Evolutionary conservation across 2,797 vertebrate genomes (phyloP).

Genomic region (Poeciliopsis infans): DNA sequence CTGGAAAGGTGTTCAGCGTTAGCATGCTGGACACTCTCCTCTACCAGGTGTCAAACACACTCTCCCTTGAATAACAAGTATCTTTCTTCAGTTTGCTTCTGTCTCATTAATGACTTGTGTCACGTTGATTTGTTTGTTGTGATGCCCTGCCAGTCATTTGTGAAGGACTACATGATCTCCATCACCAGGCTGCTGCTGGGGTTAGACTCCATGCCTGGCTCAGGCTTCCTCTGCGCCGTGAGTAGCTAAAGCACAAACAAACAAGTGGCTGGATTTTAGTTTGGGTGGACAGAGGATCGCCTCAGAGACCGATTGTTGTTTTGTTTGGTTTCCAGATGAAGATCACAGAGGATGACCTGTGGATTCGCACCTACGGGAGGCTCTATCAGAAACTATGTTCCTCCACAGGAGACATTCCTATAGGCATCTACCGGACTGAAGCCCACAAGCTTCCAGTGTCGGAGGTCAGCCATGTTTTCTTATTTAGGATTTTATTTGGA

Average conservation of each 20-base stretch:
- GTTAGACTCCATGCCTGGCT: slow-evolving; percentile 87
- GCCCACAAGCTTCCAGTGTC: slow-evolving; percentile 82
- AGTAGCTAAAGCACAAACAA: slow-evolving; percentile 51
- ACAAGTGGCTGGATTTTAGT: slow-evolving; percentile 1
- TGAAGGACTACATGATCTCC: slow-evolving; percentile 91
- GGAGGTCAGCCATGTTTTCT: slow-evolving; percentile 72
- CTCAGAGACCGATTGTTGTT: slow-evolving; percentile 11
- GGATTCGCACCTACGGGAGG: slow-evolving; percentile 86
- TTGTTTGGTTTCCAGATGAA: slow-evolving; percentile 78
- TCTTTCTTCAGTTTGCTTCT: neutral
- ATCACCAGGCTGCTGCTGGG: slow-evolving; percentile 86
- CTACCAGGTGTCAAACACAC: slow-evolving; percentile 80
- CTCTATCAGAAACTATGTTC: slow-evolving; percentile 89
- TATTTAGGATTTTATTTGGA: too few species aligned
- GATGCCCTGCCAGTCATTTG: slow-evolving; percentile 81
- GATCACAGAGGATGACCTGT: slow-evolving; percentile 87
- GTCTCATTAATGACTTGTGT: slow-evolving; percentile 15
- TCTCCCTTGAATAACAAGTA: slow-evolving; percentile 11
- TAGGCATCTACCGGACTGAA: slow-evolving; percentile 87
- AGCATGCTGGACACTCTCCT: slow-evolving; percentile 89
- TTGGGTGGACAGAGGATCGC: neutral
- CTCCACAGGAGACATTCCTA: slow-evolving; percentile 86
- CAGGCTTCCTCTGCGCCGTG: slow-evolving; percentile 87
- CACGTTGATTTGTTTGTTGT: slow-evolving; percentile 29
- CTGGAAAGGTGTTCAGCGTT: slow-evolving; percentile 88